Base-by-base conservation (phyloP, 2,797 vertebrate genomes). In the Lerista edwardsae region DNA sequence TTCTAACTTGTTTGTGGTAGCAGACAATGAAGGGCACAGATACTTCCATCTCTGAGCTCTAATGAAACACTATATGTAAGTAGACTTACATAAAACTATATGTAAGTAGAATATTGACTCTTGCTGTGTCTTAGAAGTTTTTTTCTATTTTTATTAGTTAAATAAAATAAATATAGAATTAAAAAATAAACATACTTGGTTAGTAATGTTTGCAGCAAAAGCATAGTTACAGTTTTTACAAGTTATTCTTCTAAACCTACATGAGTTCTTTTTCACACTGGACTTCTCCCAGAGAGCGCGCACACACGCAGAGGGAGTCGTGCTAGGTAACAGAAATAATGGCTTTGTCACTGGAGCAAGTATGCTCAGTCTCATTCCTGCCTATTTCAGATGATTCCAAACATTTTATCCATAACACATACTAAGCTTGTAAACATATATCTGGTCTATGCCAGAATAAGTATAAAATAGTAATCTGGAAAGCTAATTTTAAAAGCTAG, bases 11-110 rank as follows among this genome's bases (percentile, higher is more conserved):
- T 39, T 83, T 47, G 65, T 17, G 25, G 3, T 78, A 83, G 55
- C 44, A 64, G n/a, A 5, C 44, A 47, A 0, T 0, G 1, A 47
- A 68, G 79, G 88, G 80, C n/a, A 9, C 74, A 59, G 67, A 57
- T 23, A 77, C 87, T 17, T 91, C 84, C 59, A 61, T 80, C 19
- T 6, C 82, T 14, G 6, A 69, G 25, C 6, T 81, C 67, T 59
- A 77, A 80, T 80, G 36, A 44, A 23, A 27, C n/a, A n/a, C n/a
- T n/a, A n/a, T n/a, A n/a, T n/a, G n/a, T n/a, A n/a, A n/a, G n/a
- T n/a, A n/a, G n/a, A n/a, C n/a, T n/a, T n/a, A n/a, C n/a, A n/a
- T n/a, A n/a, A n/a, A n/a, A n/a, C n/a, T n/a, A n/a, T n/a, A n/a
- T n/a, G n/a, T n/a, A n/a, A n/a, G n/a, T n/a, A n/a, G n/a, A n/a